phyloP scores from a whole-genome alignment of 1,140 invertebrate genomes.

The Metaphire vulgaris region DNA sequence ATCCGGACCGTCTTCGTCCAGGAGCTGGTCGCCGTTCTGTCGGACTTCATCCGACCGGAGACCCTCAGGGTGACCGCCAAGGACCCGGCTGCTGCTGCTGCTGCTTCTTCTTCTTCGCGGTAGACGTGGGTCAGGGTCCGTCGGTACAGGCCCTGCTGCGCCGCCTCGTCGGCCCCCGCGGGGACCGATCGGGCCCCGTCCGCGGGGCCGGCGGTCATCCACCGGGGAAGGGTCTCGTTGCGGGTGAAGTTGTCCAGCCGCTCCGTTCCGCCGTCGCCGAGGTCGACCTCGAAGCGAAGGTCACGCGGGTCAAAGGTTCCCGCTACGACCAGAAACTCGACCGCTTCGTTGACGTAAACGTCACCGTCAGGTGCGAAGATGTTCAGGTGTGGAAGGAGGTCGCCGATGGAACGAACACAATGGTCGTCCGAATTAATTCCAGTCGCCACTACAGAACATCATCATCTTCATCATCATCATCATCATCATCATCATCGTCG shows the following conservation, averaged over 20 bases:
- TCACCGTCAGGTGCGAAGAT: too few relatives aligned
- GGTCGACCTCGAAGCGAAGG: background rate
- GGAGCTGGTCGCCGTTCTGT: background rate
- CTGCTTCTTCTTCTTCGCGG: too few relatives aligned
- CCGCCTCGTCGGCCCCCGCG: too few relatives aligned
- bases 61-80: background rate
- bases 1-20: background rate
- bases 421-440: too few relatives aligned
- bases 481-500: too few relatives aligned
- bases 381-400: too few relatives aligned
- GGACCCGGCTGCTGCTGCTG: too few relatives aligned
- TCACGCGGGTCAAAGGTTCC: background rate
- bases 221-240: background rate
- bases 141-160: background rate
- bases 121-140: background rate
- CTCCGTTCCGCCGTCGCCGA: background rate
- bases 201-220: background rate
- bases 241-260: background rate
- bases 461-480: too few relatives aligned
- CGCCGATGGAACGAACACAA: too few relatives aligned
- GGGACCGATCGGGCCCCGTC: too few relatives aligned
- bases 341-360: background rate
- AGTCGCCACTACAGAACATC: too few relatives aligned
- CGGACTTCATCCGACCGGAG: background rate
- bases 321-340: background rate